Percentiles rank a stretch among this genome's conserved stretches.
Conservation (phyloP, 2,797 vertebrate genomes). For the Gymnopithys bicolor region DNA sequence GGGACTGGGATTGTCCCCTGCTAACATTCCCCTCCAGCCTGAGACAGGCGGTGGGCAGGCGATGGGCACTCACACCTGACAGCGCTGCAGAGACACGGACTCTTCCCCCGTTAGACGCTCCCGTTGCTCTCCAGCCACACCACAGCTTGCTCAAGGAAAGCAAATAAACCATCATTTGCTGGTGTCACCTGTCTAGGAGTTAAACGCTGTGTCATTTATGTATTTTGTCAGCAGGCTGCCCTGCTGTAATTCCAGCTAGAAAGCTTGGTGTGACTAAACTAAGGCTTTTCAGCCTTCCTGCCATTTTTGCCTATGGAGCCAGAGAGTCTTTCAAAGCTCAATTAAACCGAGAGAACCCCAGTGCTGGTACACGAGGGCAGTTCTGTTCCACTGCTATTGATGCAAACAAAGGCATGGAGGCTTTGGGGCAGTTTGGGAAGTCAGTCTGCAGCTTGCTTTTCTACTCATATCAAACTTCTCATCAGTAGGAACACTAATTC, state of each 20-base stretch:
- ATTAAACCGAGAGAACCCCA: background rate
- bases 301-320: background rate
- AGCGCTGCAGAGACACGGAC: background rate
- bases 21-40: too few species aligned
- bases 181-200: background rate
- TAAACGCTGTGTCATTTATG: background rate
- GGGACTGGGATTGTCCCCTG: background rate
- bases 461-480: background rate
- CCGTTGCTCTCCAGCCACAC: background rate
- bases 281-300: background rate
- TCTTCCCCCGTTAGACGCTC: too few species aligned
- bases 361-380: background rate
- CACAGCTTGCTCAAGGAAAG: background rate
- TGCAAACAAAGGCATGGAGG: background rate
- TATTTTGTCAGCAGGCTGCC: background rate
- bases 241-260: background rate
- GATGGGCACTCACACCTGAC: accelerated
- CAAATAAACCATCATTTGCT: background rate
- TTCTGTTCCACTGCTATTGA: background rate
- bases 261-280: background rate
- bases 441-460: background rate
- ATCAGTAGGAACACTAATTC: background rate
- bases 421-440: background rate
- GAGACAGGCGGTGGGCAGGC: background rate
- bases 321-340: background rate